Base-by-base conservation (phyloP, 2,888 invertebrate species). In the Tanytarsus gracilentus region DNA sequence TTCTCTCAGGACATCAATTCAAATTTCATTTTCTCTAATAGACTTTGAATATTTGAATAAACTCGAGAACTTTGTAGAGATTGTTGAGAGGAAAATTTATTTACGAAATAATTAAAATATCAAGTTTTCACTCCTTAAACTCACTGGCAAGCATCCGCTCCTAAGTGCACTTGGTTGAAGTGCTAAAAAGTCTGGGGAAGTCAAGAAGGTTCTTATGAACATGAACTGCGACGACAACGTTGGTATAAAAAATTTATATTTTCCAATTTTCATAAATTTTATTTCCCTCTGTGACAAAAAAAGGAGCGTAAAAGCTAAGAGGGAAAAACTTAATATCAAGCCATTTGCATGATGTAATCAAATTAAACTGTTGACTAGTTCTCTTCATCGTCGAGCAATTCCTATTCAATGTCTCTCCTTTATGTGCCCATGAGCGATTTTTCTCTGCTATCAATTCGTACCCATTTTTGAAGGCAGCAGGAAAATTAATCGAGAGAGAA, bases 311-410 rank as follows among this genome's bases (percentile, higher is more conserved):
- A 36, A 30, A 36, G 16, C 5, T 14, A 36, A 36, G 36, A 16
- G 16, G 16, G 36, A 36, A 33, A 36, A 53, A 23, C 36, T 53
- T 21, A 14, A 53, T 36, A 14, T 16, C 36, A 36, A 53, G 53
- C 36, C 30, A 53, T 29, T 53, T 33, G 30, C 21, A 53, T 23
- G 33, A 33, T 33, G 53, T 53, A 53, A 53, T 53, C 33, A 53
- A 53, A 53, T 53, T 53, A 53, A 53, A 53, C 16, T 36, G 36
- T 7, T 36, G 36, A 7, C n/a, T 36, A 16, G 36, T 36, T 36
- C 36, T 36, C 14, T n/a, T 36, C 16, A n/a, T n/a, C n/a, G n/a
- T n/a, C n/a, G n/a, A n/a, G n/a, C n/a, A n/a, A n/a, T 9, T 36
- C n/a, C 9, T 36, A n/a, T n/a, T 36, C 36, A 14, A 6, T 16